Evolutionary conservation across 2,888 invertebrate genomes (phyloP).

Genomic region (Falcaria lacertinaria): DNA sequence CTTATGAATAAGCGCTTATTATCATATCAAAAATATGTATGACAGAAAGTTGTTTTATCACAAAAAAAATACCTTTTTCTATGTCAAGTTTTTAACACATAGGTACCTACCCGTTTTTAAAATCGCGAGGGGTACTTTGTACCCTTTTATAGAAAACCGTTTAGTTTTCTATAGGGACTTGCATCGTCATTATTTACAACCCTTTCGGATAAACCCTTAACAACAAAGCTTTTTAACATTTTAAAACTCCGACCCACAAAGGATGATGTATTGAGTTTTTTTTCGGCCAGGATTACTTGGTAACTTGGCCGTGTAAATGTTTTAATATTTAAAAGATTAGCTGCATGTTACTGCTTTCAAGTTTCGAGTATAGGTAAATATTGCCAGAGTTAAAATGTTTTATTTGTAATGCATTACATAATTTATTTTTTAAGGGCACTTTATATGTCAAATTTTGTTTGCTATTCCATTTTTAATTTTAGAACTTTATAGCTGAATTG

Average conservation of each 20-base stretch:
- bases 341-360: constrained; percentile 53
- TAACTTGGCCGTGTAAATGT: constrained; percentile 63
- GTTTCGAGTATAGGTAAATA: constrained; percentile 51
- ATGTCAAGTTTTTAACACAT: not conserved
- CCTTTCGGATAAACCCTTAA: constrained; percentile 71
- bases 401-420: constrained; percentile 46
- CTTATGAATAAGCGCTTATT: no score
- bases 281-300: constrained; percentile 52
- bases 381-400: constrained; percentile 46
- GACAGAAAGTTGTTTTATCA: no score
- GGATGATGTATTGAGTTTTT: constrained; percentile 64
- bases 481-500: no score
- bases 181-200: constrained; percentile 78
- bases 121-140: constrained; percentile 12
- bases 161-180: constrained; percentile 70
- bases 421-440: no score
- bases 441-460: no score
- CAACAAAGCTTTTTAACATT: constrained; percentile 78
- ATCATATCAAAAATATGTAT: no score
- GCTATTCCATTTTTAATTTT: no score
- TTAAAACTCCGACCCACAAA: constrained; percentile 69
- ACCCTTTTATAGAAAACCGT: constrained; percentile 44
- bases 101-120: not conserved
- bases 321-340: constrained; percentile 78
- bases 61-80: not conserved